Percentiles rank a stretch among this genome's conserved stretches.
phyloP scores from a whole-genome alignment of 2,113 vertebrate species.

The Nycticebus coucang region DNA sequence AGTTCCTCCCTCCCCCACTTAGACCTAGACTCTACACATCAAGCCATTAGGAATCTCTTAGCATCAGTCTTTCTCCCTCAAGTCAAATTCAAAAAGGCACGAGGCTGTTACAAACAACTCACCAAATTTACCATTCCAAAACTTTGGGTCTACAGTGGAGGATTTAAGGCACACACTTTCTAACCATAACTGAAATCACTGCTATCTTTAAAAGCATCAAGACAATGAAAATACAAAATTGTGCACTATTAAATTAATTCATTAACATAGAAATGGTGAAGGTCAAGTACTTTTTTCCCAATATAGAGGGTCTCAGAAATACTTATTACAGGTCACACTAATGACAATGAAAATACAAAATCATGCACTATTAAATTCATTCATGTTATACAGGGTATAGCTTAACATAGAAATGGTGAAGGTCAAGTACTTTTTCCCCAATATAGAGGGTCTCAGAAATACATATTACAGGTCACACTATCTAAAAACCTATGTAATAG shows the following conservation, averaged over 20 bases:
- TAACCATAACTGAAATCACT: conserved; percentile 11
- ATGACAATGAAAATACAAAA: conserved; percentile 46
- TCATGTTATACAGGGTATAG: neutral
- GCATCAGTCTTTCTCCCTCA: neutral
- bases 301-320: neutral
- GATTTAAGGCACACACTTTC: conserved; percentile 60
- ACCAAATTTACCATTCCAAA: neutral
- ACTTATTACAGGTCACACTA: neutral
- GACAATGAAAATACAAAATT: conserved; percentile 40
- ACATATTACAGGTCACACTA: neutral
- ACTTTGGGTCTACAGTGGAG: neutral
- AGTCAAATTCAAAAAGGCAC: conserved; percentile 13
- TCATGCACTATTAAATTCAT: neutral
- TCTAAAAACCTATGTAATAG: conserved; percentile 25
- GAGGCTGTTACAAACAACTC: conserved; percentile 9
- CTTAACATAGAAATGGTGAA: neutral
- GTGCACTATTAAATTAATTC: neutral
- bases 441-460: neutral
- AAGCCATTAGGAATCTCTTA: neutral
- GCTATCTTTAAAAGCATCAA: neutral
- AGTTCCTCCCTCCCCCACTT: neutral
- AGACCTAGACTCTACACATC: neutral
- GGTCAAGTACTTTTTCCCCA: neutral
- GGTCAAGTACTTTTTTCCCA: neutral
- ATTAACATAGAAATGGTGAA: neutral